Evolutionary conservation across 1,140 invertebrate species (phyloP), one percentile per base, ranked within the genome.

Genomic region (Chlorops oryzae): DNA sequence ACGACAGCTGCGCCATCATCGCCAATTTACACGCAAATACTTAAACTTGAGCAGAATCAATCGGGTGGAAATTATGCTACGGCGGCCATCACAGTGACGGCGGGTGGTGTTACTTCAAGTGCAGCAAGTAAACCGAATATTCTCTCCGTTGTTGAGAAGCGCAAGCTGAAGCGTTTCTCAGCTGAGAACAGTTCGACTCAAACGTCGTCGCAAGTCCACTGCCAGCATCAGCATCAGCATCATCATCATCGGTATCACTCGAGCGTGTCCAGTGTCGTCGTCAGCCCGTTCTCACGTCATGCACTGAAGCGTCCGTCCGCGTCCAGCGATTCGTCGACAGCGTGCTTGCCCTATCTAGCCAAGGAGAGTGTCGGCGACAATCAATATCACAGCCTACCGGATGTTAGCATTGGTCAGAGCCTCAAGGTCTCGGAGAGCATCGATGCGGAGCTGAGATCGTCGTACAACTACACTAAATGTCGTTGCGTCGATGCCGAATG

Each of bases 381-480:
- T 68, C 80, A 83, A 62, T 84, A 82, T 56, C 79, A 81, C 62
- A 83, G 81, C 5, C 65, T 84, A 48, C 82, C 81, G 7, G 81
- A 83, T 66, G 80, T 83, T 24, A 80, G 81, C 40, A 80, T 81
- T 25, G 77, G 80, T 44, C 81, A 81, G 59, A 81, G 78, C 55
- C 75, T 83, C 23, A 77, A 78, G 56, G 81, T 81, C 56, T 83
- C 79, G 32, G 81, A 83, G 63, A 77, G 74, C 55, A 84, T 84
- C 57, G 82, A 84, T 65, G 78, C 78, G 38, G 80, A 83, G 67
- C 61, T 83, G 42, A 69, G 81, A 39, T 74, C 73, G 27, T 76
- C 68, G 2, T 72, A 71, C 51, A 68, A 72, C 39, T 51, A 61
- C 52, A 74, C 61, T 23, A 55, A 66, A 43, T 64, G 58, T 45